Percentiles rank a stretch among this genome's conserved stretches.
These are phyloP conservation scores for Heterotilapia buettikoferi DNA, from an alignment of 2,113 vertebrate genomes.

Conservation along the genomic window DNA sequence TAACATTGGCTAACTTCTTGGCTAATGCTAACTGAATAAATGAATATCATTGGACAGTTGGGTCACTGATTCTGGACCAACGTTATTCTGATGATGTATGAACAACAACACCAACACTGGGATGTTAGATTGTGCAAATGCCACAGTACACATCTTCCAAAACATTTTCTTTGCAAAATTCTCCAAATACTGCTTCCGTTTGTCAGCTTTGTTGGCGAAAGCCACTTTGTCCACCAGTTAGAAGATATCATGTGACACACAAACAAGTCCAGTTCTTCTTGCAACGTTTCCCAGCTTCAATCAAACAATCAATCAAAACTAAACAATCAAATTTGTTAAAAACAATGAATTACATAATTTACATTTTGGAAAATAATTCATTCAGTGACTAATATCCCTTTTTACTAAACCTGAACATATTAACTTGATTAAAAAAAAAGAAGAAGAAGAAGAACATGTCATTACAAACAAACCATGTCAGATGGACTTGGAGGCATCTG, in stretches of 20 bases:
- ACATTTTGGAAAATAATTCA: neutral
- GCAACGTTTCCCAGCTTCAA: neutral
- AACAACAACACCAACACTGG: neutral
- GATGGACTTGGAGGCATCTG: neutral
- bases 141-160: neutral
- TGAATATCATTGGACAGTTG: neutral
- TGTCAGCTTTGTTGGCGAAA: neutral
- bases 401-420: neutral
- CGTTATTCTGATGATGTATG: neutral
- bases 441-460: neutral
- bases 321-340: neutral
- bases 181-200: neutral
- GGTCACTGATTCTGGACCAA: neutral
- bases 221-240: neutral
- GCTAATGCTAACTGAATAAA: neutral
- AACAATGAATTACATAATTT: neutral
- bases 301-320: neutral
- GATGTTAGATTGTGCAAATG: neutral
- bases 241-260: neutral
- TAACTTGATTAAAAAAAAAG: neutral
- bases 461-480: neutral
- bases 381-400: neutral
- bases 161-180: neutral
- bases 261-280: neutral
- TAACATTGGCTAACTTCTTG: neutral